A percentile compares a stretch with the other conserved stretches of the same genome.
phyloP scores from a whole-genome alignment of 2,888 invertebrate genomes.

The Lycophotia porphyrea region DNA sequence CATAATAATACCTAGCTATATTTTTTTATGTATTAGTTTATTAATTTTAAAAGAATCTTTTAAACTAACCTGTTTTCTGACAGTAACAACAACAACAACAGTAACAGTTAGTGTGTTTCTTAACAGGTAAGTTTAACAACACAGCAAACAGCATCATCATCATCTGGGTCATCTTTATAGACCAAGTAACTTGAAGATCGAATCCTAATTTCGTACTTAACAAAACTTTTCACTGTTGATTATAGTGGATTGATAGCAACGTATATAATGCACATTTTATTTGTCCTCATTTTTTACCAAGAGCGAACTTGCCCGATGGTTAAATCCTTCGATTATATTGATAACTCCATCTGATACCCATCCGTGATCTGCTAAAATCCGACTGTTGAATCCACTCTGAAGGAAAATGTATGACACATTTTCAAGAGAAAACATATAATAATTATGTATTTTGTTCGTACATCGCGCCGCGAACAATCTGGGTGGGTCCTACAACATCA shows the following conservation, averaged over 20 bases:
- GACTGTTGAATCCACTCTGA: not conserved
- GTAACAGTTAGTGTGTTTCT: no score
- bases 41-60: not conserved
- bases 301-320: not conserved
- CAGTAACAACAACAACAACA: no score
- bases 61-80: not conserved
- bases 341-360: not conserved
- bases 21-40: not conserved
- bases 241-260: no score
- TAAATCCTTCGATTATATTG: not conserved
- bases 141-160: no score
- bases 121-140: no score
- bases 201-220: not conserved
- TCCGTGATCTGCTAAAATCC: slow-evolving; percentile 4
- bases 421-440: not conserved
- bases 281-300: not conserved
- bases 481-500: not conserved
- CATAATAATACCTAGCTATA: not conserved
- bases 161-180: no score
- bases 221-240: not conserved
- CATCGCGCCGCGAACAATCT: not conserved
- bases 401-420: not conserved
- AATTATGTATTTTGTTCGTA: not conserved
- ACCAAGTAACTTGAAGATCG: not conserved
- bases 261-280: no score